phyloP scores from a whole-genome alignment of 2,797 vertebrate genomes.

The Schizopygopsis malacanthus region DNA sequence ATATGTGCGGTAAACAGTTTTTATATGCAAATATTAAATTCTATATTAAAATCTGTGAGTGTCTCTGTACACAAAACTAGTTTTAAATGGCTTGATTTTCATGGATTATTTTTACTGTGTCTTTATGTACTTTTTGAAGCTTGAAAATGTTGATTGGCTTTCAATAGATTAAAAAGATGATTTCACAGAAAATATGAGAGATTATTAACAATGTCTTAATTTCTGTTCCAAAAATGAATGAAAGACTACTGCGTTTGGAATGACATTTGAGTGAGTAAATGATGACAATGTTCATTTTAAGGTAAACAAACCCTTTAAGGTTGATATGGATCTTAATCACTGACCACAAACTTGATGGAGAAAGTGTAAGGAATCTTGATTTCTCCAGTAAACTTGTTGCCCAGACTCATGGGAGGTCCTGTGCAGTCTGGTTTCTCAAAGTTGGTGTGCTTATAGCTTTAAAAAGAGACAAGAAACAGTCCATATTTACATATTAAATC shows the following conservation, averaged over 20 bases:
- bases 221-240: neutral
- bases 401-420: conserved; percentile 88
- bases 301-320: neutral
- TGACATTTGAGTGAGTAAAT: neutral
- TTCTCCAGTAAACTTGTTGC: conserved; percentile 79
- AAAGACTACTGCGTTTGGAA: neutral
- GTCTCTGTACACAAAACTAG: neutral
- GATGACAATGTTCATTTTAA: neutral
- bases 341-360: conserved; percentile 81
- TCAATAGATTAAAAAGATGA: neutral
- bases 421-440: conserved; percentile 84
- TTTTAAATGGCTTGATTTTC: no score
- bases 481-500: neutral
- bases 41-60: neutral
- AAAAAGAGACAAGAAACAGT: neutral
- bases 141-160: neutral
- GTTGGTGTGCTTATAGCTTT: conserved; percentile 86
- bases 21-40: neutral
- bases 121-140: neutral
- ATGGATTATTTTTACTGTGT: neutral
- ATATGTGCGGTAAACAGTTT: neutral
- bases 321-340: conserved; percentile 20
- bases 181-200: neutral
- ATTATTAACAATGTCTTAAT: neutral
- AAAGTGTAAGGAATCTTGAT: conserved; percentile 89